Evolutionary conservation across 2,113 vertebrate genomes (phyloP), one percentile per base, ranked within the genome.

Genomic region (Periophthalmodon schlosseri): DNA sequence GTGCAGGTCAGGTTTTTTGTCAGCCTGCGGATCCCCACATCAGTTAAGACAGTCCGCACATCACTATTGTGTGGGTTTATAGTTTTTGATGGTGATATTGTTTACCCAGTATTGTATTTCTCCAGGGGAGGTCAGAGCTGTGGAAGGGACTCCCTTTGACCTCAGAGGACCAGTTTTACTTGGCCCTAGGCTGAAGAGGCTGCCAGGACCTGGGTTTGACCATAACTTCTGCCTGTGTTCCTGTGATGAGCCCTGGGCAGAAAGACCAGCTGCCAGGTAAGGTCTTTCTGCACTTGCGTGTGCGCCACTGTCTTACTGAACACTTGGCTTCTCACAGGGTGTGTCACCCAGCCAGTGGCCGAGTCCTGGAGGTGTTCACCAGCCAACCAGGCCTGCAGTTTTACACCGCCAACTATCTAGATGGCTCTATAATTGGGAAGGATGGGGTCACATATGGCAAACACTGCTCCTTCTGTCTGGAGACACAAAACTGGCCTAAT

Each of bases 401-500:
- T 81, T 99, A 99, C 81, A 99, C 97, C 0, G 96, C 94, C n/a
- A 98, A 99, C 90, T 94, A 95, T 86, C 93, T 99, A 83, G 96
- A 99, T 5, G 95, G 95, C 33, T 94, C 94, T 0, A 69, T 96
- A 39, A 84, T 75, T 52, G 97, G 97, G 57, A 99, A 99, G 91
- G 91, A 76, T 0, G 93, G 91, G 1, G 63, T 71, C 0, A 9
- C 47, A 0, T 99, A 99, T 69, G 78, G 89, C 70, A 97, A 95
- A 81, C 98, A 99, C 91, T 95, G 95, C 0, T 94, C 95, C 16
- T 95, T 99, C 87, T 99, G 97, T 78, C 89, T 99, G 14, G 97
- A 99, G 93, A 96, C 96, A 0, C 97, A 99, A 89, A 95, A 93
- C 83, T 99, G 98, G 97, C 98, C 97, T 0, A 93, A 99, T 7